Evolutionary conservation across 2,888 invertebrate genomes (phyloP).

Genomic region (Leucophenga maculata): DNA sequence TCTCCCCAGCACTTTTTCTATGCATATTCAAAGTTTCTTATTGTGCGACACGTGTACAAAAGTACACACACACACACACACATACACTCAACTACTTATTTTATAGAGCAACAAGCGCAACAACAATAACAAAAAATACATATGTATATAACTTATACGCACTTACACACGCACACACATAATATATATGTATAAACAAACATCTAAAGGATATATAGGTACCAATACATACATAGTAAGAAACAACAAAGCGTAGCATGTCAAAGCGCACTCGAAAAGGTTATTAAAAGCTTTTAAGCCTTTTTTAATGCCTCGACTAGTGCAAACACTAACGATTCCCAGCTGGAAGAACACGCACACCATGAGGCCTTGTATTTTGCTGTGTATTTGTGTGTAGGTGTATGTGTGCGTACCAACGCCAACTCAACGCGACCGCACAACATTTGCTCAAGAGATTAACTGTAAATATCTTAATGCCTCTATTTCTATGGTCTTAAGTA

Average conservation of each 20-base stretch:
- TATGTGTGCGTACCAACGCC: background rate
- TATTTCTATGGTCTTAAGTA: conserved; percentile 67
- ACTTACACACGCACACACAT: no score
- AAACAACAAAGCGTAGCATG: conserved; percentile 15
- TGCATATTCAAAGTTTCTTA: conserved; percentile 23
- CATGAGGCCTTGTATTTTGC: no score
- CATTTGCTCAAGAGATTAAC: conserved; percentile 70
- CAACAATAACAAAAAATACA: background rate
- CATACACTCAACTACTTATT: background rate
- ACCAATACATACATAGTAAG: conserved; percentile 12
- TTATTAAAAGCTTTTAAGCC: conserved; percentile 65
- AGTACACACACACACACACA: background rate
- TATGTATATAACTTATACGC: background rate
- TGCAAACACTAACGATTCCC: conserved; percentile 27
- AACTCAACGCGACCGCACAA: conserved; percentile 53
- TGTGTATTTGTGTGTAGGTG: background rate
- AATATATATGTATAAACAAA: no score
- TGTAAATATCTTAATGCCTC: conserved; percentile 67
- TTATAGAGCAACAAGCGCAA: background rate
- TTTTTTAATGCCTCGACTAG: conserved; percentile 56
- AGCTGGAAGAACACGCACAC: conserved; percentile 32
- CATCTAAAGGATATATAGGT: background rate
- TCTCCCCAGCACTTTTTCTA: conserved; percentile 35
- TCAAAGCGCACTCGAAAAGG: conserved; percentile 43
- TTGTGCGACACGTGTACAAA: background rate